These are phyloP conservation scores for Macrophya alboannulata DNA, from an alignment of 2,888 invertebrate species.

Conservation along the genomic window DNA sequence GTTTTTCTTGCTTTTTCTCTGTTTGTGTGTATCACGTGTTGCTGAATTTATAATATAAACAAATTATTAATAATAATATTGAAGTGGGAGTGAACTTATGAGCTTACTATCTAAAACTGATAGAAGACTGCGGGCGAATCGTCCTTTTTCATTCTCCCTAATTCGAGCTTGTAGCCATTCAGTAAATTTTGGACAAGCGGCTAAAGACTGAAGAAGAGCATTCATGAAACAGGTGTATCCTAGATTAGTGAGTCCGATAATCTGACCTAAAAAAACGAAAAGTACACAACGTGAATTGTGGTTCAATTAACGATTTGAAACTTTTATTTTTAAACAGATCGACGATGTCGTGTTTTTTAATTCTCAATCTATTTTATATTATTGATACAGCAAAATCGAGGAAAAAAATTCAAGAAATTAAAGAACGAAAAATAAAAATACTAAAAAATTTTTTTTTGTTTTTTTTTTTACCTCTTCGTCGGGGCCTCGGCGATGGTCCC, in stretches of 20 bases:
- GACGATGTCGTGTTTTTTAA: not conserved
- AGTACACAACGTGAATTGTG: conserved; percentile 47
- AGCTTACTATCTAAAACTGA: conserved; percentile 88
- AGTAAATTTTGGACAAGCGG: conserved; percentile 92
- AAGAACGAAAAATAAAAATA: not conserved
- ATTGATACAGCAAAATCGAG: not conserved
- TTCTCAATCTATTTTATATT: not conserved
- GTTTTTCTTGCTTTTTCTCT: not conserved
- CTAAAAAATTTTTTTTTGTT: not conserved
- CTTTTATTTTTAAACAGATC: not conserved
- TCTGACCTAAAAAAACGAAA: conserved; percentile 83
- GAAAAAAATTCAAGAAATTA: not conserved
- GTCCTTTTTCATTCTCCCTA: conserved; percentile 85
- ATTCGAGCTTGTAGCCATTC: conserved; percentile 89
- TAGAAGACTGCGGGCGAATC: conserved; percentile 88
- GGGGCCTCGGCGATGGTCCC: conserved; percentile 87
- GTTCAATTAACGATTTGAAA: conserved; percentile 52
- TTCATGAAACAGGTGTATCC: conserved; percentile 97
- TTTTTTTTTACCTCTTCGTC: conserved; percentile 74
- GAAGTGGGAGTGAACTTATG: not conserved
- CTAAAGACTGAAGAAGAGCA: conserved; percentile 93
- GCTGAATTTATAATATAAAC: not conserved
- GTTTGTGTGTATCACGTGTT: not conserved
- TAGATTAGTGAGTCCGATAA: conserved; percentile 93
- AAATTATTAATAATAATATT: not conserved